Conservation (phyloP, 2,797 vertebrate species). For the Garrulus glandarius region DNA sequence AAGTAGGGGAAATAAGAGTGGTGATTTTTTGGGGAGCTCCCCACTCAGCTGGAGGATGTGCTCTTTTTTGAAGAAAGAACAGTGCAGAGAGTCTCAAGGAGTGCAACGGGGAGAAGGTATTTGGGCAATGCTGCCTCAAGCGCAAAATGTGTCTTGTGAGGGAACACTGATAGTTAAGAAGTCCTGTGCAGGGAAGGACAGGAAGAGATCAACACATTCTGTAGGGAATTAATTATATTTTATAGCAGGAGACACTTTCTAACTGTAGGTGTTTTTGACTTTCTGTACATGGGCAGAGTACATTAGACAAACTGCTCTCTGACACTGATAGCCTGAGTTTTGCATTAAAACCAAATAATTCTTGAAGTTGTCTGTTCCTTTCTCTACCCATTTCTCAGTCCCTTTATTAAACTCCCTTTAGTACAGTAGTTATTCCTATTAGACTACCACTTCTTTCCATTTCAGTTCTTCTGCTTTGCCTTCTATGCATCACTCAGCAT, state of each 20-base stretch:
- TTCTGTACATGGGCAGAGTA: neutral
- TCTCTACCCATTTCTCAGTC: neutral
- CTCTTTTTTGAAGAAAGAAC: neutral
- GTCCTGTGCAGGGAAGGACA: accelerated
- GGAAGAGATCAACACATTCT: neutral
- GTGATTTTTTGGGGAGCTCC: neutral
- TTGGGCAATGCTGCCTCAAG: neutral
- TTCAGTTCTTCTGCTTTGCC: neutral
- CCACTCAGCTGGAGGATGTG: neutral
- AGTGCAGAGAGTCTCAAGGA: accelerated
- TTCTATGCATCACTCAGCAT: neutral
- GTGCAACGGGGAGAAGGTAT: neutral
- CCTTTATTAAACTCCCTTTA: neutral
- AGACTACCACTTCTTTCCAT: neutral
- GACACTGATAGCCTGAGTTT: neutral
- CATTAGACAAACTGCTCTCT: neutral
- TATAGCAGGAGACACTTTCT: neutral
- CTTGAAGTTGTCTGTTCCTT: neutral
- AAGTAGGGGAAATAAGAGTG: neutral
- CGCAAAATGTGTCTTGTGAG: neutral
- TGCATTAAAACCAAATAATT: neutral
- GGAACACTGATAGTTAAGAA: accelerated
- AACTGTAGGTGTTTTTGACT: neutral
- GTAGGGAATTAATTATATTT: neutral
- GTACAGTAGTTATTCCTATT: neutral